Evolutionary conservation across 2,888 invertebrate genomes (phyloP).

Genomic region (Tipula unca): DNA sequence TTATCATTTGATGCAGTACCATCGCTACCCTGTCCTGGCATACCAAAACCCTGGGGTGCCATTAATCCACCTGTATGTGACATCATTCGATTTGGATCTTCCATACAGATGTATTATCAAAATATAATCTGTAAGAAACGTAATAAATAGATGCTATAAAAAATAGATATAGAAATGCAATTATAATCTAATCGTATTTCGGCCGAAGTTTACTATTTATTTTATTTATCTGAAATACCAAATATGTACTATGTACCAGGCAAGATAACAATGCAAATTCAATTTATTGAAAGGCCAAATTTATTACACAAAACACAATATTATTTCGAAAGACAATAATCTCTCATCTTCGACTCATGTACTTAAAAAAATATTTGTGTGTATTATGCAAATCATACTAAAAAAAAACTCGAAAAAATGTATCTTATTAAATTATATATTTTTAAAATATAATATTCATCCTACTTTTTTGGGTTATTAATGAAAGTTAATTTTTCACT

Average conservation of each 20-base stretch:
- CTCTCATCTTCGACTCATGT: neutral
- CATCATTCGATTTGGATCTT: slow-evolving; percentile 77
- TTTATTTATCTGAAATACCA: neutral
- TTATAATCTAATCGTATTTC: too few species aligned
- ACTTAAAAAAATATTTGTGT: neutral
- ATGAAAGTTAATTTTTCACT: neutral
- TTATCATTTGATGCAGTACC: slow-evolving; percentile 67
- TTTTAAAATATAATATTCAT: neutral
- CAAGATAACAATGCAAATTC: neutral
- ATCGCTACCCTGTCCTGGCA: slow-evolving; percentile 53
- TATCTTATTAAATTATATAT: neutral
- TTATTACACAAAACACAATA: neutral
- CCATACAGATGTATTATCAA: slow-evolving; percentile 46
- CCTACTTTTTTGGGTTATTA: neutral
- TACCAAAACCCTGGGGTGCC: slow-evolving; percentile 73
- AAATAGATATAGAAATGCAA: neutral
- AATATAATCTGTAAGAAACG: neutral
- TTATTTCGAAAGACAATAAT: neutral
- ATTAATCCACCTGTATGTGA: slow-evolving; percentile 68
- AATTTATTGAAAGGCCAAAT: neutral
- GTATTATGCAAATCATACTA: neutral
- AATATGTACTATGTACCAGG: too few species aligned
- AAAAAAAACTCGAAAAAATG: neutral
- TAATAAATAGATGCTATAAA: neutral
- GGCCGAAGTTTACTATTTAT: neutral